Base-by-base conservation (phyloP, 2,797 vertebrate species). In the Triplophysa bombifrons region DNA sequence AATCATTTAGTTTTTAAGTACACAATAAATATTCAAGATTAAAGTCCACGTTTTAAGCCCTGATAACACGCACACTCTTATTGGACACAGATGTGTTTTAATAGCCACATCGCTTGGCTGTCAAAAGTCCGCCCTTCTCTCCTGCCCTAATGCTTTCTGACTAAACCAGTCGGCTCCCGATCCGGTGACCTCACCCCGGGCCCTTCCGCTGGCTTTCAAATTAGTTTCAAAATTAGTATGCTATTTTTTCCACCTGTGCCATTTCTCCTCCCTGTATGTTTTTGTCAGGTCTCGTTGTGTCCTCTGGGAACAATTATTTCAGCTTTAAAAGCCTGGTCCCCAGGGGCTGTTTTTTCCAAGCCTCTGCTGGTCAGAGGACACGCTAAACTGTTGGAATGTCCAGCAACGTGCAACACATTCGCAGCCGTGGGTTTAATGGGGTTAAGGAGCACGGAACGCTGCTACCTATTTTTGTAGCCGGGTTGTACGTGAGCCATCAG, bases 161-260 rank as follows among this genome's bases (percentile, higher is more conserved):
- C 61, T 68, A 17, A 65, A 60, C 44, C 67, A 56, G 70, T 80
- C 81, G 76, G 66, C 80, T 85, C 82, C n/a, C 63, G 63, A 69
- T 64, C 48, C 58, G 82, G 67, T 86, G 85, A 85, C 84, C 81
- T 86, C 81, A 81, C 85, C 82, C 67, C 74, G 68, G 82, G 84
- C 67, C 20, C 69, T 85, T 85, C 72, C 44, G 71, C 60, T 63
- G 55, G 76, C 75, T 55, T 78, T 79, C 63, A 78, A 82, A 85
- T 83, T 85, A 83, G 80, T 63, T 72, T 79, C 63, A 84, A 79
- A 83, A 84, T 84, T 81, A 86, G 72, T 74, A 86, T 84, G 84
- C 66, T 81, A 84, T 76, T 80, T 84, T 81, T 78, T 72, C 66
- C 69, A 76, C 80, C 70, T 74, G 44, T 55, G 38, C 71, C 60